Evolutionary conservation across 2,797 vertebrate genomes (phyloP).

Genomic region (Acrossocheilus fasciatus): DNA sequence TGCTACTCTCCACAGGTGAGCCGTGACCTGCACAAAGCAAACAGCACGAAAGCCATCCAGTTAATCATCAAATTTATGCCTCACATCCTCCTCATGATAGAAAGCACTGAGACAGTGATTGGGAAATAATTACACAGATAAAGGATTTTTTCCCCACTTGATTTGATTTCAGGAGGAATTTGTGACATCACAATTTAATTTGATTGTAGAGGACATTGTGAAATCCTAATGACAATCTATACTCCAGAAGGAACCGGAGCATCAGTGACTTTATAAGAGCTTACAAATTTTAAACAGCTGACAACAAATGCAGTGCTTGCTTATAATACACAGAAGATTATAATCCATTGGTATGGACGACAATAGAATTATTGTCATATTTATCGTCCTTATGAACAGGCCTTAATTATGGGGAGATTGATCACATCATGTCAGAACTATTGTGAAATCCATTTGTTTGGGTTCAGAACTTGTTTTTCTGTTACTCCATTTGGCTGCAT

Average conservation of each 20-base stretch:
- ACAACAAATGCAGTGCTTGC: neutral
- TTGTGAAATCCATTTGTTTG: neutral
- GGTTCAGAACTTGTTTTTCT: neutral
- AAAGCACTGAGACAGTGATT: slow-evolving; percentile 34
- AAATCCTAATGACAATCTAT: slow-evolving; percentile 9
- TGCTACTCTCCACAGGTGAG: slow-evolving; percentile 63
- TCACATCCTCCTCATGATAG: slow-evolving; percentile 34
- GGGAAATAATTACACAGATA: slow-evolving; percentile 46
- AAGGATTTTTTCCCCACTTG: slow-evolving; percentile 39
- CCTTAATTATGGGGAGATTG: neutral
- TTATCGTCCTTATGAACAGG: neutral
- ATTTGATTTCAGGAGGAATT: slow-evolving; percentile 37
- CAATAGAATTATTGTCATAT: neutral
- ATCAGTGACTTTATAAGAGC: neutral
- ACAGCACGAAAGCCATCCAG: slow-evolving; percentile 37
- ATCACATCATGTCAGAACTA: neutral
- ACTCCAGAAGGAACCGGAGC: neutral
- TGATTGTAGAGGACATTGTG: slow-evolving; percentile 35
- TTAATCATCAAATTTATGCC: slow-evolving; percentile 42
- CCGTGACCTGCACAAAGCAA: slow-evolving; percentile 48
- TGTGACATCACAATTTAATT: slow-evolving; percentile 36
- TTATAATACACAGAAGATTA: neutral
- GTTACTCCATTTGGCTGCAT: neutral
- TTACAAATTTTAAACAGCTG: neutral
- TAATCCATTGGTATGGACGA: too few species aligned